Conservation (phyloP, 2,797 vertebrate species). For the Sebastes dallii region DNA sequence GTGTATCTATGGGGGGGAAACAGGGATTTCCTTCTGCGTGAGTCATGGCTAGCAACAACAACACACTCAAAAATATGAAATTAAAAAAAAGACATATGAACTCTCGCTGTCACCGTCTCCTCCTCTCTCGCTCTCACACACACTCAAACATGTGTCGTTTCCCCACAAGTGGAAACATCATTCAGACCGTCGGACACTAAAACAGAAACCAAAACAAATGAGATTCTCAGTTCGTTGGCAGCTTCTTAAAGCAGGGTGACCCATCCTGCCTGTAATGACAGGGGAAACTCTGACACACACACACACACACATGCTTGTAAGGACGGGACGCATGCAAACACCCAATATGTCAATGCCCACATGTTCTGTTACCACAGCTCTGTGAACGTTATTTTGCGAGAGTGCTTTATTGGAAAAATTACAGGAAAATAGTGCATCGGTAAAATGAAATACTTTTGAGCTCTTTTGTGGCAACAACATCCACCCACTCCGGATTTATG, state of each 20-base stretch:
- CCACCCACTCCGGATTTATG: conserved; percentile 50
- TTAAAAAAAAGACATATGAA: conserved; percentile 18
- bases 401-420: conserved; percentile 63
- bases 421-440: conserved; percentile 63
- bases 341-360: conserved; percentile 28
- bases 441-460: conserved; percentile 47
- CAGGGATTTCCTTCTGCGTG: conserved; percentile 83
- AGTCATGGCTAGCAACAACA: conserved; percentile 74
- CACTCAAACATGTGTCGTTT: background rate
- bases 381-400: conserved; percentile 31
- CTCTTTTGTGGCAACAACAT: conserved; percentile 47
- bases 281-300: conserved; percentile 51
- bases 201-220: conserved; percentile 54
- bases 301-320: conserved; percentile 22
- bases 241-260: conserved; percentile 4
- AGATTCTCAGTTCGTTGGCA: conserved; percentile 35
- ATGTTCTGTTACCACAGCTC: conserved; percentile 29
- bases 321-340: conserved; percentile 19
- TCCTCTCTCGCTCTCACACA: background rate
- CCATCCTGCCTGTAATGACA: conserved; percentile 16
- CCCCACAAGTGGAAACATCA: conserved; percentile 29
- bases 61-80: conserved; percentile 31
- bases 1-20: conserved; percentile 30
- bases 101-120: background rate
- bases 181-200: conserved; percentile 13